These are phyloP conservation scores for Smutsia temminckii DNA, from an alignment of 2,797 vertebrate species.

Conservation along the genomic window DNA sequence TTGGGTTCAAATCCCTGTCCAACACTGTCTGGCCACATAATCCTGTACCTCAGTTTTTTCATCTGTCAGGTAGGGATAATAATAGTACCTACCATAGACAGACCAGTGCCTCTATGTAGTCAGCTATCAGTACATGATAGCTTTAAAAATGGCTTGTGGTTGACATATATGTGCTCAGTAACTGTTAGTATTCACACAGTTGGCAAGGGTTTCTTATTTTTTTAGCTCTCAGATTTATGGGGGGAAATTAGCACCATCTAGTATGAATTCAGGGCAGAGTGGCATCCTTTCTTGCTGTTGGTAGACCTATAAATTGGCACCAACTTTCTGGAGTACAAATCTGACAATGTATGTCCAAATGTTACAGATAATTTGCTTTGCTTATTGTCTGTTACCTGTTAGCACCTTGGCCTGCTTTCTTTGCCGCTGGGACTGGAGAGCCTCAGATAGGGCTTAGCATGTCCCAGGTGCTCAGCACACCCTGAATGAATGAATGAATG, in stretches of 20 bases:
- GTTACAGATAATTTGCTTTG: no score
- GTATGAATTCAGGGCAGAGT: not conserved
- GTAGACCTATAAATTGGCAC: not conserved
- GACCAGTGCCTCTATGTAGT: not conserved
- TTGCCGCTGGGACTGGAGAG: not conserved
- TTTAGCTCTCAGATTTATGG: not conserved
- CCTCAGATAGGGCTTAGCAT: rapidly evolving
- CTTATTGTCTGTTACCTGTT: rapidly evolving
- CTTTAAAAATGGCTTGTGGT: not conserved
- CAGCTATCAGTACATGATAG: not conserved
- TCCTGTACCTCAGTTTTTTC: not conserved
- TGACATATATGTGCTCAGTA: not conserved
- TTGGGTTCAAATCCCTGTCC: not conserved
- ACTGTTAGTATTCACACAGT: not conserved
- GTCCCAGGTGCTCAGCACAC: no score
- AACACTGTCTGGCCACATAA: rapidly evolving
- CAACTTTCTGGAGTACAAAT: not conserved
- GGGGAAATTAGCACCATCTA: not conserved
- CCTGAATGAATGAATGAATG: no score
- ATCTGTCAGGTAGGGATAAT: not conserved
- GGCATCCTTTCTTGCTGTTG: not conserved
- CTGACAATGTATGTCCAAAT: not conserved
- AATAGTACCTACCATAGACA: rapidly evolving
- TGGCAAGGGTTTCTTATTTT: not conserved
- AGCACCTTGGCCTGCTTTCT: not conserved